Evolutionary conservation across 2,113 vertebrate species (phyloP), one percentile per base, ranked within the genome.

Genomic region (Hemicordylus capensis): DNA sequence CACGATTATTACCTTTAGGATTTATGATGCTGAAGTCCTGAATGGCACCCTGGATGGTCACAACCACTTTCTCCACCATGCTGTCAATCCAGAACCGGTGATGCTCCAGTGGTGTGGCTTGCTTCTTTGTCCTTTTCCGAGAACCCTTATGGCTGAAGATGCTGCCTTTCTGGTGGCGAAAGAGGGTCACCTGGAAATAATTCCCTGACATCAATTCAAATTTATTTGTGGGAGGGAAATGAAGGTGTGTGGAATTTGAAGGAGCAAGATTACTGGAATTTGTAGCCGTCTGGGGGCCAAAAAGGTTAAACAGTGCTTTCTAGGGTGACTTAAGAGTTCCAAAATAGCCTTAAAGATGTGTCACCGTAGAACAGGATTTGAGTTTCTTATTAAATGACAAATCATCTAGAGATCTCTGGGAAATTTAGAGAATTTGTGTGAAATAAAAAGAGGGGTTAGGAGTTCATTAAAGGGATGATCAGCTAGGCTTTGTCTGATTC

Each of bases 41-140:
- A 56, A 98, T 82, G 4, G 81, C 85, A 28, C 97, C 97, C 0
- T 96, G 96, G 80, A 98, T 54, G 26, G 96, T 96, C 0, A 98
- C 75, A 1, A 92, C 96, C 78, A 97, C 90, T 1, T 88, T 93
- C 81, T 81, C 94, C 51, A 98, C 91, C 66, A 96, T 93, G 48
- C 87, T 85, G 85, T 98, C 98, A 63, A 98, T 95, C 26, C 75
- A 91, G 93, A 98, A 98, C 37, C 89, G 85, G 81, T 96, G 91
- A 0, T 75, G 82, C 4, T 94, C 94, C 67, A 48, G 88, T 10
- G 67, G 9, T 0, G 31, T 20, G 1, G 31, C 51, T 11, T 81
- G 61, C 61, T 72, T 56, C 42, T 90, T 88, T 22, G 89, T 67
- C 83, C 94, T 81, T 31, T 31, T 61, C 3, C 80, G 61, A 10